Percentiles rank a stretch among this genome's conserved stretches.
phyloP scores from a whole-genome alignment of 2,888 invertebrate species.

The Tachina fera region DNA sequence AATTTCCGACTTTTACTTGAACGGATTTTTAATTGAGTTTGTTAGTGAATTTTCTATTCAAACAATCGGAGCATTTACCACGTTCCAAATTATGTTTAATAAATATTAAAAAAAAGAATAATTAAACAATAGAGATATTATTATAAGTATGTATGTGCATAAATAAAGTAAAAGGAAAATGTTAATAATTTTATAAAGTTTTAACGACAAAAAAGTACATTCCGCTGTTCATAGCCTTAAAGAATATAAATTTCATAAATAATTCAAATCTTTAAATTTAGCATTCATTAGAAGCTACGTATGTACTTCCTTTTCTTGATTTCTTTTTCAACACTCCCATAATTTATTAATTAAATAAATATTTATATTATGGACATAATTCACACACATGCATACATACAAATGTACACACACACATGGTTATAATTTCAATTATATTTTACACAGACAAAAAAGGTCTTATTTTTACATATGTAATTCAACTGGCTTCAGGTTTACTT shows the following conservation, averaged over 20 bases:
- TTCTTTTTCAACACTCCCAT: background rate
- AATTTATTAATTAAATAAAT: conserved; percentile 1
- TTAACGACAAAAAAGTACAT: background rate
- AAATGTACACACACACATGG: background rate
- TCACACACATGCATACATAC: background rate
- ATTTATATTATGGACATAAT: background rate
- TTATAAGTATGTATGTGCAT: background rate
- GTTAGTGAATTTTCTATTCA: background rate
- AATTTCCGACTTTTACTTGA: background rate
- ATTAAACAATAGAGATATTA: background rate
- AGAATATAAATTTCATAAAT: background rate
- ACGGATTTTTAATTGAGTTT: background rate
- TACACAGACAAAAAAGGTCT: background rate
- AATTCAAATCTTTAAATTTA: conserved; percentile 10
- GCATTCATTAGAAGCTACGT: background rate
- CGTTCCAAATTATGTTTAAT: conserved; percentile 20
- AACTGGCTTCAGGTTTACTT: background rate
- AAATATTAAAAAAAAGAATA: conserved; percentile 11
- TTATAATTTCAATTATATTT: background rate
- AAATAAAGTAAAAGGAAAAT: conserved; percentile 5
- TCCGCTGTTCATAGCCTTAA: background rate
- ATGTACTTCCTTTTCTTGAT: background rate
- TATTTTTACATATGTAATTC: no score
- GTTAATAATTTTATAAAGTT: background rate
- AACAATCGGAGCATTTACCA: conserved; percentile 8